Percentiles rank a stretch among this genome's conserved stretches.
Evolutionary conservation across 1,140 invertebrate species (phyloP).

Genomic region (Solenopsis invicta): DNA sequence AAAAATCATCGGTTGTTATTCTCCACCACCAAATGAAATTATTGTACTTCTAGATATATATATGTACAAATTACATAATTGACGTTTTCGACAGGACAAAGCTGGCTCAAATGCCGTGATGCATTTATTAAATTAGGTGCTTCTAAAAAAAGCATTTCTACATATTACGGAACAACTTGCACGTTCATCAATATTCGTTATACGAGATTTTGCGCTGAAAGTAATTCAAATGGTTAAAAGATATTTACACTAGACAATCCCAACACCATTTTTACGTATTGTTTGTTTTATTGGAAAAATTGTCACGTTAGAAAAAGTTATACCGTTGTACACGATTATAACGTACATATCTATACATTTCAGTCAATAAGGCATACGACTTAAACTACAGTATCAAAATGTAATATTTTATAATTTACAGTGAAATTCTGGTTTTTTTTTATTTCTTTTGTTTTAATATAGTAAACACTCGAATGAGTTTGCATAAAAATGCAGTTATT

Average conservation of each 20-base stretch:
- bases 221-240: neutral
- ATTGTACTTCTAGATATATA: constrained; percentile 14
- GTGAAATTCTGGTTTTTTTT: neutral
- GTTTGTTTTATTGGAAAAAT: constrained; percentile 39
- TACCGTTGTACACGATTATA: neutral
- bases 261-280: constrained; percentile 11
- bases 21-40: constrained; percentile 65
- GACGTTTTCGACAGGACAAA: neutral
- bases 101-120: neutral
- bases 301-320: constrained; percentile 6
- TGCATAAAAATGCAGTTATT: neutral
- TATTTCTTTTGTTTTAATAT: neutral
- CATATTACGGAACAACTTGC: constrained; percentile 2
- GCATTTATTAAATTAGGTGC: neutral
- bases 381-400: neutral
- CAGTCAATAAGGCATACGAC: neutral
- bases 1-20: constrained; percentile 46
- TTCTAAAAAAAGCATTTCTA: constrained; percentile 2
- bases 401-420: neutral
- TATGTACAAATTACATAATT: constrained; percentile 45
- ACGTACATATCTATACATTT: neutral
- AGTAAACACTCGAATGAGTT: neutral
- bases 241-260: constrained; percentile 15
- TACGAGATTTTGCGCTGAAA: neutral
- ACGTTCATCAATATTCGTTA: neutral